phyloP scores from a whole-genome alignment of 1,140 invertebrate species.

The Hyposmocoma kahamanoa region DNA sequence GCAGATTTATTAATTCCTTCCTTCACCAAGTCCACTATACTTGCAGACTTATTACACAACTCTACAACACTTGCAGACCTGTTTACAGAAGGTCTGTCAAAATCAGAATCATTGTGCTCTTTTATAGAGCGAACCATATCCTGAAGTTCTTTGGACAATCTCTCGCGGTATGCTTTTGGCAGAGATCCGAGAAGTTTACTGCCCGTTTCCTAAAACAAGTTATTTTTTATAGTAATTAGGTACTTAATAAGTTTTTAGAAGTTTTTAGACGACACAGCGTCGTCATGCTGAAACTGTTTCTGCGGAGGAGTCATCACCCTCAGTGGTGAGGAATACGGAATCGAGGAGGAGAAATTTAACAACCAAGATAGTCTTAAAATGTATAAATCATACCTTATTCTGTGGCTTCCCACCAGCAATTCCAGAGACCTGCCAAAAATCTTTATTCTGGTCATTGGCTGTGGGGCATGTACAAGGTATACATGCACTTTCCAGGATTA shows the following conservation, averaged over 20 bases:
- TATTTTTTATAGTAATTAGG: too few species aligned
- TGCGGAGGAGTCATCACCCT: too few species aligned
- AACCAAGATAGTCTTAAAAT: too few species aligned
- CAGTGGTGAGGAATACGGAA: too few species aligned
- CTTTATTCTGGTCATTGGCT: conserved; percentile 41
- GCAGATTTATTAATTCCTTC: conserved; percentile 33
- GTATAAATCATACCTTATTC: conserved; percentile 39
- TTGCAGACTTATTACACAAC: conserved; percentile 16
- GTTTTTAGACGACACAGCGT: too few species aligned
- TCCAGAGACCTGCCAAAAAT: conserved; percentile 62
- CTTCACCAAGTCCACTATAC: conserved; percentile 14
- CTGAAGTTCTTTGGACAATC: conserved; percentile 35
- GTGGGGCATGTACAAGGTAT: conserved; percentile 50
- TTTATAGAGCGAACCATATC: conserved; percentile 50
- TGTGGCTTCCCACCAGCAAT: conserved; percentile 54
- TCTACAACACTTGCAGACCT: conserved; percentile 52
- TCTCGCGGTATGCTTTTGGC: conserved; percentile 41
- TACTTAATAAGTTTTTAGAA: too few species aligned
- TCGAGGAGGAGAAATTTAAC: too few species aligned
- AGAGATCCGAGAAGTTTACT: conserved; percentile 42
- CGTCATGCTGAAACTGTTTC: too few species aligned
- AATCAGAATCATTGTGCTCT: conserved; percentile 37
- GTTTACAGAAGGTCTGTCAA: conserved; percentile 13
- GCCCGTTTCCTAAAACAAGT: conserved; percentile 41
- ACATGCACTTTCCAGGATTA: conserved; percentile 47